Evolutionary conservation across 2,797 vertebrate genomes (phyloP).

Genomic region (Sphaeramia orbicularis): DNA sequence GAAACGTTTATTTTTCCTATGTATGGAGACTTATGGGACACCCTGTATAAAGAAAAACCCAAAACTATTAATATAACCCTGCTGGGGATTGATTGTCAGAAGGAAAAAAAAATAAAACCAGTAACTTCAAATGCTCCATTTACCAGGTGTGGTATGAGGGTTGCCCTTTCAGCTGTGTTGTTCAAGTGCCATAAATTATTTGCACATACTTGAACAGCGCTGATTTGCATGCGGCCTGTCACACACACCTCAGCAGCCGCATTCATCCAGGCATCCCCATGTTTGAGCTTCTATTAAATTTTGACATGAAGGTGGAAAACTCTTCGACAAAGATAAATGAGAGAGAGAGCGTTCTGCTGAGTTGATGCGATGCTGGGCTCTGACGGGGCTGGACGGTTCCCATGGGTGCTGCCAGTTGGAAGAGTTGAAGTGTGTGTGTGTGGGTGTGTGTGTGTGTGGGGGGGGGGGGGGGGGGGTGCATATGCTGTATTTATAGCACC

Average conservation of each 20-base stretch:
- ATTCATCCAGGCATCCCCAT: constrained; percentile 6
- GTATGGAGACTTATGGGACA: too few relatives aligned
- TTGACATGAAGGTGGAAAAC: constrained; percentile 13
- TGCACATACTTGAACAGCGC: background rate
- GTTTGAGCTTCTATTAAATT: constrained; percentile 20
- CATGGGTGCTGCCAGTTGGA: constrained; percentile 34
- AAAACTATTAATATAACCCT: too few relatives aligned
- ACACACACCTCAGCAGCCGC: background rate
- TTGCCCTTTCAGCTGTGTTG: constrained; percentile 1
- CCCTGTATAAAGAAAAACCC: too few relatives aligned
- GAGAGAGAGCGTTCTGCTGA: background rate
- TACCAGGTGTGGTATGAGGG: background rate
- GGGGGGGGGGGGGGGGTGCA: constrained; percentile 5
- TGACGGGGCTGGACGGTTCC: constrained; percentile 20
- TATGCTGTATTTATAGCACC: constrained; percentile 67
- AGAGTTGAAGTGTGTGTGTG: constrained; percentile 28
- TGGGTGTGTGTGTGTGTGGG: constrained; percentile 17
- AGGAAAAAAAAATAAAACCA: background rate
- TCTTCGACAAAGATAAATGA: constrained; percentile 19
- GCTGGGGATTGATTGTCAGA: too few relatives aligned
- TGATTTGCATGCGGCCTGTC: constrained; percentile 40
- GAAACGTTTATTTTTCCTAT: too few relatives aligned
- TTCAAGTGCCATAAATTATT: constrained; percentile 20
- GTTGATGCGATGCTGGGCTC: constrained; percentile 20
- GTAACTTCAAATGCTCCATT: background rate